These are phyloP conservation scores for Pseudochromis fuscus DNA, from an alignment of 2,797 vertebrate species.

Conservation along the genomic window DNA sequence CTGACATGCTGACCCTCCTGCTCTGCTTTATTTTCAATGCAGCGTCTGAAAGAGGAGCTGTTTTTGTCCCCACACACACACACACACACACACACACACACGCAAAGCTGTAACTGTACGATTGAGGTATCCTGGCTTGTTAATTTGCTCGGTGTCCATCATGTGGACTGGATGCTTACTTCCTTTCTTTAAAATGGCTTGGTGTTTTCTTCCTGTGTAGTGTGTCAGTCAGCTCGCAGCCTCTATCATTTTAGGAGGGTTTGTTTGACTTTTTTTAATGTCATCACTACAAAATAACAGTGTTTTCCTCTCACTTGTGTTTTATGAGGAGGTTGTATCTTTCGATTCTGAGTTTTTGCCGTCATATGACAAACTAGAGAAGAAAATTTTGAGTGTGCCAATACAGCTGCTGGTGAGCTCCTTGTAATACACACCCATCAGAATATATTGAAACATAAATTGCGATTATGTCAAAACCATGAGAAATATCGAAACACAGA, in stretches of 20 bases:
- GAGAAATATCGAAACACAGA: too few relatives aligned
- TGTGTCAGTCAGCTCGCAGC: neutral
- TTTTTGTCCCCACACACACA: conserved; percentile 6
- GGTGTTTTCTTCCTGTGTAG: too few relatives aligned
- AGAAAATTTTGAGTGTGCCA: too few relatives aligned
- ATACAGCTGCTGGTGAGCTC: too few relatives aligned
- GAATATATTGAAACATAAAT: too few relatives aligned
- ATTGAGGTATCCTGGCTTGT: neutral
- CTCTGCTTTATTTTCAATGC: conserved; percentile 1
- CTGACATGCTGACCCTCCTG: conserved; percentile 18
- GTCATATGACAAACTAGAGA: conserved; percentile 16
- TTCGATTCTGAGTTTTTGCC: conserved; percentile 6
- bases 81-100: conserved; percentile 1
- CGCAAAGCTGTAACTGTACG: conserved; percentile 1
- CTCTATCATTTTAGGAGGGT: too few relatives aligned
- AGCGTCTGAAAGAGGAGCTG: conserved; percentile 10
- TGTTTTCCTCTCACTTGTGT: neutral
- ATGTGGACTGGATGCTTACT: too few relatives aligned
- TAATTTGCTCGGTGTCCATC: too few relatives aligned
- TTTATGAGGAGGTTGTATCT: conserved; percentile 14
- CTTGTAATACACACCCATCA: too few relatives aligned
- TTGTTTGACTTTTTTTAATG: too few relatives aligned
- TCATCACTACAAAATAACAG: neutral
- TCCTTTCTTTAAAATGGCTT: neutral
- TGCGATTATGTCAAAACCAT: too few relatives aligned